Percentiles rank a stretch among this genome's conserved stretches.
Conservation (phyloP, 2,888 invertebrate species). For the Mycalesis mineus region DNA sequence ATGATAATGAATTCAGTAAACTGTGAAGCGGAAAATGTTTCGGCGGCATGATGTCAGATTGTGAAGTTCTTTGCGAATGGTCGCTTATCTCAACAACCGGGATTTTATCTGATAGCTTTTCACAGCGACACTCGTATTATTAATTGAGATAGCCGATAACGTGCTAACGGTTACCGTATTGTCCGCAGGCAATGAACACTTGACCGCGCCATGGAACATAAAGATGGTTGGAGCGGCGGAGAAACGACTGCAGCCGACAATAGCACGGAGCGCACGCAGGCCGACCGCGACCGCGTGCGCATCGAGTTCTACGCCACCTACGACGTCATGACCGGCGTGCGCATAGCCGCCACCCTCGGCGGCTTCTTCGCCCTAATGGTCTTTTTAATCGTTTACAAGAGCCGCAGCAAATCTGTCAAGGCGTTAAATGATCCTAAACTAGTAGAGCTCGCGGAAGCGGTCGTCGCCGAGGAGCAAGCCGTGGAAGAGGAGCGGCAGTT, state of each 20-base stretch:
- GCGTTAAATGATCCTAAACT: slow-evolving; percentile 88
- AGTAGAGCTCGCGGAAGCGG: slow-evolving; percentile 87
- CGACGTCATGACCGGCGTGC: slow-evolving; percentile 95
- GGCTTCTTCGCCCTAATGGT: slow-evolving; percentile 95
- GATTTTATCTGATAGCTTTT: slow-evolving; percentile 31
- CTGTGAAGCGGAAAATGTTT: slow-evolving; percentile 1
- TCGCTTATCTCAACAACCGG: slow-evolving; percentile 29
- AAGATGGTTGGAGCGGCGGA: slow-evolving; percentile 64
- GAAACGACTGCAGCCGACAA: slow-evolving; percentile 56
- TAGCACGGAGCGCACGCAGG: slow-evolving; percentile 58
- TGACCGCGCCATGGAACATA: slow-evolving; percentile 69
- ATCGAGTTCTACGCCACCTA: slow-evolving; percentile 93
- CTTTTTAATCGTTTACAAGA: slow-evolving; percentile 93
- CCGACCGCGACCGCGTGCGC: slow-evolving; percentile 83
- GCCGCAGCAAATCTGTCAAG: slow-evolving; percentile 86
- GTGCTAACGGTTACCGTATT: slow-evolving; percentile 14
- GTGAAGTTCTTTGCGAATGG: neutral
- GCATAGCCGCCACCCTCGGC: slow-evolving; percentile 93
- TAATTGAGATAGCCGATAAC: slow-evolving; percentile 5
- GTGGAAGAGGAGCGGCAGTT: slow-evolving; percentile 86
- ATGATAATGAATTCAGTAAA: slow-evolving; percentile 20
- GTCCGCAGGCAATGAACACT: slow-evolving; percentile 70
- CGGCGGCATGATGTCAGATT: neutral
- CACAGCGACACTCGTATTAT: neutral
- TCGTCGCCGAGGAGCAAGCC: slow-evolving; percentile 82